These are phyloP conservation scores for Syngnathus rostellatus DNA, from an alignment of 2,797 vertebrate species.

Conservation along the genomic window DNA sequence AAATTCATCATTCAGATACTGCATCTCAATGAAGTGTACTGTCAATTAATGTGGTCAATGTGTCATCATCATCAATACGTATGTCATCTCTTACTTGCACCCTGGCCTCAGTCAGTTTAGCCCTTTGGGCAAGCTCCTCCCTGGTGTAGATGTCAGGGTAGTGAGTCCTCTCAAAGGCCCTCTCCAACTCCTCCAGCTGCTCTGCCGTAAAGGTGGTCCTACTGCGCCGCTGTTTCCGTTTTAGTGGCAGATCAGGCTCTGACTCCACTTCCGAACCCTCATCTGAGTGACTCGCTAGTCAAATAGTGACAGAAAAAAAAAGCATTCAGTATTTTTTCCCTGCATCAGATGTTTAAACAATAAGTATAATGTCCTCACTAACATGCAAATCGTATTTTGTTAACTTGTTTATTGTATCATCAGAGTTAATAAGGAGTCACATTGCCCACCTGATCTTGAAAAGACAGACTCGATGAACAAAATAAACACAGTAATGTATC, in stretches of 20 bases:
- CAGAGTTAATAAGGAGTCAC: neutral
- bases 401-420: neutral
- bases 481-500: neutral
- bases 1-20: neutral
- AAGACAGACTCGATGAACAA: neutral
- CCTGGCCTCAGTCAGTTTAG: conserved; percentile 90
- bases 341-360: neutral
- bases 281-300: conserved; percentile 82
- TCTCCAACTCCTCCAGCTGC: conserved; percentile 90
- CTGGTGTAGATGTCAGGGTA: conserved; percentile 95
- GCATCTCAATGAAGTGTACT: neutral
- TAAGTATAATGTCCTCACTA: neutral
- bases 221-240: conserved; percentile 90
- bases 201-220: conserved; percentile 94
- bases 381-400: neutral
- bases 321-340: neutral
- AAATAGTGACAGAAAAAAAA: neutral
- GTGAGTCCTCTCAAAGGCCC: conserved; percentile 94
- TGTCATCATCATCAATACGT: neutral
- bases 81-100: conserved; percentile 75
- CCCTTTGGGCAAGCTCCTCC: conserved; percentile 90
- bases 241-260: conserved; percentile 86
- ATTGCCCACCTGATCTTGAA: neutral
- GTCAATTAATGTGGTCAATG: neutral
- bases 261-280: conserved; percentile 94